Conservation (phyloP, 2,113 vertebrate species). For the Dasypus novemcinctus region DNA sequence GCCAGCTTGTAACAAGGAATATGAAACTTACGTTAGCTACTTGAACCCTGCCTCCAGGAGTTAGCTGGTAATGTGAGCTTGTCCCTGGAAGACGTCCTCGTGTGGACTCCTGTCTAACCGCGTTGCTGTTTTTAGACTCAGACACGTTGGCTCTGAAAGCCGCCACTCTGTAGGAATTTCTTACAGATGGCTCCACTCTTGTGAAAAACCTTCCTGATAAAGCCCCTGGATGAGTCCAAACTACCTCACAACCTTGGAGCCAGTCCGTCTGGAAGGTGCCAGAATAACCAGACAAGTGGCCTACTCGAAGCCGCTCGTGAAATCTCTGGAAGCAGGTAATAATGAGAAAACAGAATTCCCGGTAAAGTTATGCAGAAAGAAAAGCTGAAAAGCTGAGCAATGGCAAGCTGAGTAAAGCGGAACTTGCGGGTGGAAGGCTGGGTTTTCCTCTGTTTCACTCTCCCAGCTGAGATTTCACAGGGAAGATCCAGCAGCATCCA, state of each 20-base stretch:
- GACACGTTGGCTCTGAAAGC: constrained; percentile 41
- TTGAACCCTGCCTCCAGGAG: not conserved
- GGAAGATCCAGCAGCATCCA: not conserved
- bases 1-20: constrained; percentile 21
- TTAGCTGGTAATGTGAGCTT: not conserved
- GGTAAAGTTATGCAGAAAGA: not conserved
- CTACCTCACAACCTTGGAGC: constrained; percentile 43
- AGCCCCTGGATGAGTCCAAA: constrained; percentile 26
- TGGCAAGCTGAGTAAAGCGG: not conserved
- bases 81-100: not conserved
- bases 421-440: not conserved
- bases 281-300: constrained; percentile 33
- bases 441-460: not conserved
- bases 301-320: constrained; percentile 3
- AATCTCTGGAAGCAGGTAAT: constrained; percentile 4
- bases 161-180: not conserved
- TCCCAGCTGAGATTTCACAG: not conserved
- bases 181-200: not conserved
- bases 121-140: constrained; percentile 47
- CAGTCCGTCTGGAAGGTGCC: constrained; percentile 29
- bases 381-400: not conserved
- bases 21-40: not conserved
- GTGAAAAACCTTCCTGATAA: constrained; percentile 52
- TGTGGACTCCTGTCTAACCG: not conserved
- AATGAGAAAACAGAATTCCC: constrained; percentile 33